Evolutionary conservation across 1,140 invertebrate species (phyloP).

Genomic region (Harpegnathos saltator): DNA sequence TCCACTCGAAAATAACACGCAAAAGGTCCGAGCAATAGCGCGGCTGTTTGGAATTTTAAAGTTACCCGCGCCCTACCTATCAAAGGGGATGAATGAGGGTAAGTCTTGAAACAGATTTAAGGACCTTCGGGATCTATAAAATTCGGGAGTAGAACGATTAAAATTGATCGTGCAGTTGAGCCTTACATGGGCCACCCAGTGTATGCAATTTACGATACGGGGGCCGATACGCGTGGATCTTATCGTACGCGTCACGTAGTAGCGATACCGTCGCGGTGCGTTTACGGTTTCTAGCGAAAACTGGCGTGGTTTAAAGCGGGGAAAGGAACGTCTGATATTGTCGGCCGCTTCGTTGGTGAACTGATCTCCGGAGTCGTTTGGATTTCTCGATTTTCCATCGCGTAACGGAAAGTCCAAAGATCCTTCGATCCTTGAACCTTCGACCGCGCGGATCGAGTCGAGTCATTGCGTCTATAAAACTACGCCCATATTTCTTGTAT

Average conservation of each 20-base stretch:
- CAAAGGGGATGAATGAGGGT: no score
- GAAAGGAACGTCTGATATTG: no score
- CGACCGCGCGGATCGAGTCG: neutral
- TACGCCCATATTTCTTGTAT: neutral
- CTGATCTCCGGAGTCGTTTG: neutral
- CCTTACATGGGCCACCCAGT: conserved; percentile 14
- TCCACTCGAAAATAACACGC: no score
- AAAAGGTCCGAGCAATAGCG: no score
- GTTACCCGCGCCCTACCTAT: no score
- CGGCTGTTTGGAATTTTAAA: no score
- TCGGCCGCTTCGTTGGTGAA: no score
- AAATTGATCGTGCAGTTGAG: no score
- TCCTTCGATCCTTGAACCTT: conserved; percentile 9
- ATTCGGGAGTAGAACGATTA: no score
- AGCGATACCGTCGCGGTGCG: neutral
- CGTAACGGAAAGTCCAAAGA: neutral
- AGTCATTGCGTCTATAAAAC: neutral
- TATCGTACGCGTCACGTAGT: conserved; percentile 33
- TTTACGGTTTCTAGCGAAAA: neutral
- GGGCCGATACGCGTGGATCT: conserved; percentile 62
- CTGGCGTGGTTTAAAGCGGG: no score
- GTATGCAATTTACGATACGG: conserved; percentile 37
- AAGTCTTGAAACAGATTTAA: no score
- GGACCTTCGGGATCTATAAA: no score
- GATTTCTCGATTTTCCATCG: neutral